Evolutionary conservation across 2,797 vertebrate genomes (phyloP), one percentile per base, ranked within the genome.

Genomic region (Xiphorhynchus erythropygius): DNA sequence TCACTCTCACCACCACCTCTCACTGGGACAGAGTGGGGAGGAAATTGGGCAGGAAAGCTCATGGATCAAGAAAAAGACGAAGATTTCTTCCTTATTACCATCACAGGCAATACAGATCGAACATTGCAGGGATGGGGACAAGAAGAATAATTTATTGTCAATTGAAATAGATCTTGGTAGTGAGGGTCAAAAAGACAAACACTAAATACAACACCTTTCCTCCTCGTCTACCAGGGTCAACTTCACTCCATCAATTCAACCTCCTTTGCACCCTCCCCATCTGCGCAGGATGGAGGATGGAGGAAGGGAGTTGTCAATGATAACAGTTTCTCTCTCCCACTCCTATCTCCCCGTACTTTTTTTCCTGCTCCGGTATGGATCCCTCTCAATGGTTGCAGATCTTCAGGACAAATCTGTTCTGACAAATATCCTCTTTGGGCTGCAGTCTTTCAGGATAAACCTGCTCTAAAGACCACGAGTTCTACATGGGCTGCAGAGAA

Each of bases 81-180:
- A 46, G 8, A 46, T 83, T 69, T 30, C 42, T 90, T 80, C 27
- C 10, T 33, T 62, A 18, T 28, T n/a, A 23, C 32, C 17, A 25
- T 57, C 47, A 57, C 18, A 80, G 27, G n/a, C 10, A 74, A 77
- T 65, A 28, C 15, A 55, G 63, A 50, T 8, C 22, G 9, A 46
- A 73, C 32, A 15, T 0, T 6, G 11, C 8, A 8, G 1, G 11
- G 5, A 7, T 13, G 12, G 4, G 13, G 10, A 13, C 14, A 5
- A 11, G 35, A 62, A 52, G 25, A 59, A 32, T 47, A 63, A 44
- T 42, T 60, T 71, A 18, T n/a, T 60, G 18, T 17, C 13, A 41
- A 25, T 46, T 80, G 44, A 83, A 92, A 88, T 13, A 49, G 17
- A 49, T 37, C 60, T 69, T 19, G 25, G 13, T 64, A 52, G 28